These are phyloP conservation scores for Oreochromis grahami DNA, from an alignment of 2,797 vertebrate species.

Conservation along the genomic window DNA sequence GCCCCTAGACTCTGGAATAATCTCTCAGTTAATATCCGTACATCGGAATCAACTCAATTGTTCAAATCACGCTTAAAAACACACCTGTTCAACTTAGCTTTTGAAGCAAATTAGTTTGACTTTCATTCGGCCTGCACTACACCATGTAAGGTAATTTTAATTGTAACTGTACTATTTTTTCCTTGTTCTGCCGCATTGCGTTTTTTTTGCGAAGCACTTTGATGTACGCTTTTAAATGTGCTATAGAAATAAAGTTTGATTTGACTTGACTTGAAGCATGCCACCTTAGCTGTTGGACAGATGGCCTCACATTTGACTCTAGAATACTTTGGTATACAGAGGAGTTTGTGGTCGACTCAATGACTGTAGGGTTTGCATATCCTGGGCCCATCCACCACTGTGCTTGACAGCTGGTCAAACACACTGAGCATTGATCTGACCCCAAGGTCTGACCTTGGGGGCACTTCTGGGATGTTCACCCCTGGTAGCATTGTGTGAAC, in stretches of 20 bases:
- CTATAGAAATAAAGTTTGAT: neutral
- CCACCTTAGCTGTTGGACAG: neutral
- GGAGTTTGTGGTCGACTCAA: neutral
- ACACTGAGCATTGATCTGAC: neutral
- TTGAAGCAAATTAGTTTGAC: neutral
- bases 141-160: neutral
- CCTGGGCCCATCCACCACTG: neutral
- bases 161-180: neutral
- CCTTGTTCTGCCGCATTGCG: rapidly evolving
- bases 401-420: neutral
- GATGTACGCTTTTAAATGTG: neutral
- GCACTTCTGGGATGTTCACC: neutral
- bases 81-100: neutral
- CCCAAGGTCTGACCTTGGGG: neutral
- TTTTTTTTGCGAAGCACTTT: neutral
- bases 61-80: neutral
- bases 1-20: neutral
- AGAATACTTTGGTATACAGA: neutral
- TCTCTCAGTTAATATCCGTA: neutral
- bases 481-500: neutral
- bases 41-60: neutral
- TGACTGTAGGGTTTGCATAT: neutral
- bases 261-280: neutral
- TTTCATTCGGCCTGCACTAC: neutral
- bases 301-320: neutral